These are phyloP conservation scores for Frankliniella fusca DNA, from an alignment of 2,888 invertebrate species.

Conservation along the genomic window DNA sequence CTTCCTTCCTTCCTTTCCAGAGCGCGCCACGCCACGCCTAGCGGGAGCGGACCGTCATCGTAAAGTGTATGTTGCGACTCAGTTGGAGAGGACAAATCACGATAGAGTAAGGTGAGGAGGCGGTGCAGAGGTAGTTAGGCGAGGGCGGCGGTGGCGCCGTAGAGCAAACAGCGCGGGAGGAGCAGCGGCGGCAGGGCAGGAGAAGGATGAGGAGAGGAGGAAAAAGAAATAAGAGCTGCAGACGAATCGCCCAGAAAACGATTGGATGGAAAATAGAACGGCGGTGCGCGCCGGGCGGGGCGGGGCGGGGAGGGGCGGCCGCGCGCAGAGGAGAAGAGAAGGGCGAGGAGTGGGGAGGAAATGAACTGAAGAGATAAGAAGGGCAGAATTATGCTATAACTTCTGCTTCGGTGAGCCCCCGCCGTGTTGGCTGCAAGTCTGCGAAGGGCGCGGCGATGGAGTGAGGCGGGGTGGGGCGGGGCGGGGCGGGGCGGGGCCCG, in stretches of 20 bases:
- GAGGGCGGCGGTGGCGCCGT: background rate
- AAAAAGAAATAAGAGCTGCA: no score
- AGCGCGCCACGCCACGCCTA: background rate
- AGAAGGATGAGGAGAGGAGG: background rate
- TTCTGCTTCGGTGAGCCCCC: slow-evolving; percentile 4
- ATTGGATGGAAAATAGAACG: background rate
- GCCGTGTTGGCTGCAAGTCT: background rate
- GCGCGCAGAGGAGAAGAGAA: background rate
- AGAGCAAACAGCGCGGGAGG: background rate
- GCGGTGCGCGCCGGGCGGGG: background rate
- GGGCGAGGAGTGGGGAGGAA: background rate
- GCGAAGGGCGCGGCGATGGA: background rate
- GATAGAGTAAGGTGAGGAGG: background rate
- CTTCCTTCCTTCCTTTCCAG: background rate
- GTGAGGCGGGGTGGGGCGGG: background rate
- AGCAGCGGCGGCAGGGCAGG: background rate
- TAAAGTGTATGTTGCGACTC: background rate
- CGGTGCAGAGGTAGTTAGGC: background rate
- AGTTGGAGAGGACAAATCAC: no score
- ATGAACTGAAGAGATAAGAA: slow-evolving; percentile 19
- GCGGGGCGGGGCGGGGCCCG: background rate
- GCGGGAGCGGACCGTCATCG: background rate
- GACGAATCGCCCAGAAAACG: background rate
- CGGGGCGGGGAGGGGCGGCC: background rate
- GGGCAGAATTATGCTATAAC: slow-evolving; percentile 22